phyloP scores from a whole-genome alignment of 2,113 vertebrate genomes.

The Ammospiza caudacuta region DNA sequence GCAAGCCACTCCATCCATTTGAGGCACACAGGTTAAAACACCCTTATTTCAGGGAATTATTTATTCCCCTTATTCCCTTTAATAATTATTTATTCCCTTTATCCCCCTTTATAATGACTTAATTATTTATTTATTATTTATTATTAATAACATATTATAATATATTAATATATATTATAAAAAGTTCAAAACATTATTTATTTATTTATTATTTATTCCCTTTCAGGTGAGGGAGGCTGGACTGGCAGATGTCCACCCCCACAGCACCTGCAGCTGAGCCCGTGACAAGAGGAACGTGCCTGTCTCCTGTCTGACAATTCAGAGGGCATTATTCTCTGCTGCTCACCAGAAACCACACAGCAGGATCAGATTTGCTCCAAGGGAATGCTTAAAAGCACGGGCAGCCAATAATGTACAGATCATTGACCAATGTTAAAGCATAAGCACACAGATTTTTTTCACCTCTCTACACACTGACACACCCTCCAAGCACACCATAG shows the following conservation, averaged over 20 bases:
- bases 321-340: background rate
- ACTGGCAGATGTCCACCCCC: background rate
- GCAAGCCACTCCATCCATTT: background rate
- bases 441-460: background rate
- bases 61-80: too few relatives aligned
- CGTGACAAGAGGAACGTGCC: rapidly evolving
- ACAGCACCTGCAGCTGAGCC: background rate
- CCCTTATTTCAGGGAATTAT: too few relatives aligned
- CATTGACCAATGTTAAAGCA: background rate
- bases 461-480: background rate
- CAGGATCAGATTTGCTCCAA: background rate
- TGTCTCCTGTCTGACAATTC: background rate
- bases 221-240: background rate
- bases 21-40: background rate
- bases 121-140: too few relatives aligned
- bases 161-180: too few relatives aligned
- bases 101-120: too few relatives aligned
- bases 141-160: too few relatives aligned
- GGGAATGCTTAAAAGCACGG: background rate
- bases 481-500: background rate
- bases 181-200: too few relatives aligned
- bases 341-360: background rate
- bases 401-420: background rate
- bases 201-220: background rate
- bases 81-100: too few relatives aligned